Evolutionary conservation across 35 echinoderm and acorn worm species (phyloP).

Genomic region (Amphiura filiformis): DNA sequence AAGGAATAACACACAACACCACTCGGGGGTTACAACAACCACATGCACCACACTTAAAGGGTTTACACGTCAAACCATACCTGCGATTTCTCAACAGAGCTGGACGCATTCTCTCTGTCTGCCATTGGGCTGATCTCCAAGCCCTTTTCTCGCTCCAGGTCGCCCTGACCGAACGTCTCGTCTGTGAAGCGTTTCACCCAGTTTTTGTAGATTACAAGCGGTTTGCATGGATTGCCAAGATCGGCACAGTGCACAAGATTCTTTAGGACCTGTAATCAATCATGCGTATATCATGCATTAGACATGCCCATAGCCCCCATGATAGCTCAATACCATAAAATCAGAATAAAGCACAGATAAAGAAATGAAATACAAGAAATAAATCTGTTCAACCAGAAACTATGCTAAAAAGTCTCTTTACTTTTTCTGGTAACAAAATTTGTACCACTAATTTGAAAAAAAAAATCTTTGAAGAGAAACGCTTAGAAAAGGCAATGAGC

Average conservation of each 20-base stretch:
- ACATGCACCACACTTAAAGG: neutral
- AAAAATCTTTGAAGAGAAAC: neutral
- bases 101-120: slow-evolving; percentile 79
- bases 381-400: too few relatives aligned
- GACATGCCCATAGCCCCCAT: too few relatives aligned
- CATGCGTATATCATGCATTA: neutral
- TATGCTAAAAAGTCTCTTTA: too few relatives aligned
- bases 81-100: slow-evolving; percentile 86
- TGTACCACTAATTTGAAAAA: neutral
- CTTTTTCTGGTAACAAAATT: neutral
- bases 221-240: slow-evolving; percentile 87
- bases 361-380: too few relatives aligned
- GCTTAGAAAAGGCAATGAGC: neutral
- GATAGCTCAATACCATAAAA: too few relatives aligned
- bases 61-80: neutral
- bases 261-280: slow-evolving; percentile 74
- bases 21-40: neutral
- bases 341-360: too few relatives aligned
- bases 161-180: slow-evolving; percentile 92
- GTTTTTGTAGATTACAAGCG: slow-evolving; percentile 60
- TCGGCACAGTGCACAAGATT: slow-evolving; percentile 95
- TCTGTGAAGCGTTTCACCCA: slow-evolving; percentile 86
- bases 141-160: slow-evolving; percentile 74
- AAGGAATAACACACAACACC: neutral
- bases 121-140: slow-evolving; percentile 95